Evolutionary conservation across 2,797 vertebrate species (phyloP).

Genomic region (Gobio occitaniae): DNA sequence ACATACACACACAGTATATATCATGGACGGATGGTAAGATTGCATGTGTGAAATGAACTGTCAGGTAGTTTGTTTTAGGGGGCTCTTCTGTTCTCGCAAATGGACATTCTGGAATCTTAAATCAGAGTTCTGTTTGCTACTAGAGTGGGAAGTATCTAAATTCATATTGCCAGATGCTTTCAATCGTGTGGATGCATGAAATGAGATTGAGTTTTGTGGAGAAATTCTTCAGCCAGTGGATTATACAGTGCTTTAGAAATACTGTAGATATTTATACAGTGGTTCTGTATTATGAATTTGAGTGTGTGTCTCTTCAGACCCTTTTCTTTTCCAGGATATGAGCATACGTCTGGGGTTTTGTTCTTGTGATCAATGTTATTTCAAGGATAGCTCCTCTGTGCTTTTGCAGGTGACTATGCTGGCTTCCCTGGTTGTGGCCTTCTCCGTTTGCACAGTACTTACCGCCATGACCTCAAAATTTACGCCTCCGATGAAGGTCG

Average conservation of each 20-base stretch:
- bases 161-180: slow-evolving; percentile 5
- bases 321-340: not conserved
- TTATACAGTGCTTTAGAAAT: not conserved
- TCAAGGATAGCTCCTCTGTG: not conserved
- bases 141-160: slow-evolving; percentile 19
- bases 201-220: not conserved
- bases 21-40: not conserved
- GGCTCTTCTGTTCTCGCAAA: not conserved
- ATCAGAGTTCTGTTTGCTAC: not conserved
- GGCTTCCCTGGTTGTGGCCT: slow-evolving; percentile 90
- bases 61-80: not conserved
- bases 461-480: slow-evolving; percentile 91
- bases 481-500: slow-evolving; percentile 90
- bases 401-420: slow-evolving; percentile 84
- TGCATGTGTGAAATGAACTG: not conserved
- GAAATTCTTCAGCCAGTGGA: not conserved
- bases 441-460: slow-evolving; percentile 89
- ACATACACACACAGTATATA: no score
- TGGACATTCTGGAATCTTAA: slow-evolving; percentile 23
- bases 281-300: not conserved
- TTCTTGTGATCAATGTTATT: not conserved
- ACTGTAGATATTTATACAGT: not conserved
- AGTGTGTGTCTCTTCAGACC: not conserved
- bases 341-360: not conserved
- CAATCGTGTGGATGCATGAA: slow-evolving; percentile 16